These are phyloP conservation scores for Syrrhaptes paradoxus DNA, from an alignment of 2,113 vertebrate genomes.

Conservation along the genomic window DNA sequence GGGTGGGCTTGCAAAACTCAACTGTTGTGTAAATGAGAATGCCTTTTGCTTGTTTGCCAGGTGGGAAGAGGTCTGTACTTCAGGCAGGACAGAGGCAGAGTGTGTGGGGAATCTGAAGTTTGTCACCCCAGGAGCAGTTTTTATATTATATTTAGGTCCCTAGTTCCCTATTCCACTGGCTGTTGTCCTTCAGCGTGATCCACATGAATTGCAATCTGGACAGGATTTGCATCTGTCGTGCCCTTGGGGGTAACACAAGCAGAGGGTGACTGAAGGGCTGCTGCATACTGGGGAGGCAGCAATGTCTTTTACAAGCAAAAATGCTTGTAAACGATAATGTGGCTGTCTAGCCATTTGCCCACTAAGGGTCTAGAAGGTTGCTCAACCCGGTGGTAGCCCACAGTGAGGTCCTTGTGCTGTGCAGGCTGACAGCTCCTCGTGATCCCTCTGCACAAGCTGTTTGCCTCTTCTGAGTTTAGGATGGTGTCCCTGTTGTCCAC, in stretches of 20 bases:
- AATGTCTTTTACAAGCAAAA: not conserved
- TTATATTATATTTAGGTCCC: not conserved
- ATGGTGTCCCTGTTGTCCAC: not conserved
- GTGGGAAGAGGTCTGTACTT: not conserved
- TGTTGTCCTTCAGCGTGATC: fast-evolving
- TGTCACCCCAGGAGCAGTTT: not conserved
- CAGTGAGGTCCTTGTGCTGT: fast-evolving
- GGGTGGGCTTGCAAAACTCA: not conserved
- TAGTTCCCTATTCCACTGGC: not conserved
- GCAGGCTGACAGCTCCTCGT: fast-evolving
- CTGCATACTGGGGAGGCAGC: not conserved
- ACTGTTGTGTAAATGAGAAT: not conserved
- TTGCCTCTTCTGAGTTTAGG: not conserved
- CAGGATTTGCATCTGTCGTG: not conserved
- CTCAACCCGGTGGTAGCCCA: fast-evolving
- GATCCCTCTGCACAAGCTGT: not conserved
- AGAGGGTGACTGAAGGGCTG: not conserved
- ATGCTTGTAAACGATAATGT: no score
- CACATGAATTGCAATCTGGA: not conserved
- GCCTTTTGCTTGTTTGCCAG: not conserved
- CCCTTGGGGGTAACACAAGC: not conserved
- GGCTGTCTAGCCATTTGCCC: not conserved
- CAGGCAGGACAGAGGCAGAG: not conserved
- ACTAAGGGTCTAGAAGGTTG: not conserved
- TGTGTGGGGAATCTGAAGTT: not conserved